phyloP scores from a whole-genome alignment of 2,113 vertebrate genomes.

The Eclectus roratus region DNA sequence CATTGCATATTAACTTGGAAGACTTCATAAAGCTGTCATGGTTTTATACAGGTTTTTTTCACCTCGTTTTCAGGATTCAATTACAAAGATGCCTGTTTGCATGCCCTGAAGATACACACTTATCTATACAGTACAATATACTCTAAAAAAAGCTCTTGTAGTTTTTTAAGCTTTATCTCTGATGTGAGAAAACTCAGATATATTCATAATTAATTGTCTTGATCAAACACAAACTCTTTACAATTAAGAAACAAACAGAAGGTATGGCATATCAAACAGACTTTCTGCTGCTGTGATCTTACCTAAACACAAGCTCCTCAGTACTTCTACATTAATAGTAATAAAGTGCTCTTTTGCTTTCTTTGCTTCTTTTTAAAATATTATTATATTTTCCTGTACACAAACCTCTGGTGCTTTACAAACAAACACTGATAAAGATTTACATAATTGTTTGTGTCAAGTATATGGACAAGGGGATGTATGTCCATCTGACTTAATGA shows the following conservation, averaged over 20 bases:
- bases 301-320: constrained; percentile 27
- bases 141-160: constrained; percentile 34
- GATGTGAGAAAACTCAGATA: constrained; percentile 23
- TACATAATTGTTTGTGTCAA: background rate
- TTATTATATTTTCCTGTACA: background rate
- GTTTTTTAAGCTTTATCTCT: constrained; percentile 36
- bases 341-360: background rate
- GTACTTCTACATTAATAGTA: constrained; percentile 3
- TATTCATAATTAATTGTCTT: constrained; percentile 64
- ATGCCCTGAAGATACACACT: constrained; percentile 22
- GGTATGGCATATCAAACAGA: constrained; percentile 61
- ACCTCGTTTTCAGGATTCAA: background rate
- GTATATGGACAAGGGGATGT: background rate
- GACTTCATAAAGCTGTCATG: background rate
- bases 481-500: background rate
- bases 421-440: background rate
- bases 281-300: constrained; percentile 55
- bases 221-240: constrained; percentile 57
- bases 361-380: background rate
- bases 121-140: constrained; percentile 16
- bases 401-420: background rate
- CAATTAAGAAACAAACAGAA: constrained; percentile 65
- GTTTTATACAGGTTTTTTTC: background rate
- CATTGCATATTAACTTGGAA: background rate
- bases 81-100: constrained; percentile 21